Base-by-base conservation (phyloP, 2,113 vertebrate genomes). In the Hippocampus zosterae region DNA sequence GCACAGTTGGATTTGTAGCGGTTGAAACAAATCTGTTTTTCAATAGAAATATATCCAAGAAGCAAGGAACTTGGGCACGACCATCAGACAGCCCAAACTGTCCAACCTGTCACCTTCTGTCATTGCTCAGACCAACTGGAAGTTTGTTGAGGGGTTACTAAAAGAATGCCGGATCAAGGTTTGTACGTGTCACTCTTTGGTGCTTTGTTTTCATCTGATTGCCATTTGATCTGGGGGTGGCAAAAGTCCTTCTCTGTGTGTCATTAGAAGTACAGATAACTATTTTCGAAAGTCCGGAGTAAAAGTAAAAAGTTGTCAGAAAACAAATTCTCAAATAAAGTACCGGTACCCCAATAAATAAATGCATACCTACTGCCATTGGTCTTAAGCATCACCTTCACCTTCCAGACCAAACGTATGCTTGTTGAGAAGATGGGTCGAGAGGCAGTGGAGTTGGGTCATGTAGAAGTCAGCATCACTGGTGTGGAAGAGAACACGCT, bases 101-200 rank as follows among this genome's bases (percentile, higher is more conserved):
- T 99, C 97, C 71, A 98, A 99, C 89, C 93, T 99, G 16, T 99
- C 97, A 0, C 97, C 97, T 0, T 98, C 97, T 0, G 97, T 98
- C 74, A 99, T 99, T 63, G 97, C 97, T 52, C 97, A 99, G 79
- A 98, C 97, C n/a, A 99, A 98, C 89, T 98, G 96, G 94, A 99
- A 99, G 76, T 99, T 99, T 92, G 97, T 98, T 13, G 97, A 99
- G 79, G 97, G 97, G 4, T 87, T 99, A 76, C 86, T 99, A 79
- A 98, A 98, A 83, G 97, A 99, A 79, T 99, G 97, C 81, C 92
- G 96, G 72, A 98, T 98, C 84, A 98, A 99, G 95, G 97, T 99
- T 87, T 29, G 76, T 52, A 25, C 15, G 33, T 52, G 13, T 46
- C 12, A 40, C 8, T 40, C 53, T 12, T 15, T 3, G 12, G 33